phyloP scores from a whole-genome alignment of 2,888 invertebrate genomes.

The Eurytoma adleriae region DNA sequence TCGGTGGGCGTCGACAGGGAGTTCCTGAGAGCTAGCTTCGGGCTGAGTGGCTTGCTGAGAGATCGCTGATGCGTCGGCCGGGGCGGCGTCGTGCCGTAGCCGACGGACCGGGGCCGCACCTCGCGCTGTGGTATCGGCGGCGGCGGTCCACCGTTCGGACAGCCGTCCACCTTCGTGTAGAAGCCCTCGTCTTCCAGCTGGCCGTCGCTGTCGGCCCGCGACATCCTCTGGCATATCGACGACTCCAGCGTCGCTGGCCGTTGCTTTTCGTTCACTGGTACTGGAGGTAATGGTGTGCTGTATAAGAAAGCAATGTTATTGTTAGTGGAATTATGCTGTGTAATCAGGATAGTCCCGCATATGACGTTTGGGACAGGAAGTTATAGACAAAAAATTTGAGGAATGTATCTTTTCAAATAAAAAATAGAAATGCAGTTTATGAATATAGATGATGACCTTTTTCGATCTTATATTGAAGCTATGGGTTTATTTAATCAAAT shows the following conservation, averaged over 20 bases:
- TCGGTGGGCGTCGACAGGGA: slow-evolving; percentile 78
- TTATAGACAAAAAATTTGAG: not conserved
- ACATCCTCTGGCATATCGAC: slow-evolving; percentile 63
- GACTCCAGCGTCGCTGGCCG: slow-evolving; percentile 71
- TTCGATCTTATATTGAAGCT: no score
- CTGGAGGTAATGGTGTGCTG: slow-evolving; percentile 88
- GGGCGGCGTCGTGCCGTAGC: slow-evolving; percentile 76
- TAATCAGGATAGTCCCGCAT: not conserved
- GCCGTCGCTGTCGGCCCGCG: slow-evolving; percentile 70
- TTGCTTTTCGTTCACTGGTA: slow-evolving; percentile 79
- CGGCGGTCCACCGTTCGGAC: slow-evolving; percentile 68
- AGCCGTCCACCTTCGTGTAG: slow-evolving; percentile 71
- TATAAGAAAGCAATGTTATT: not conserved
- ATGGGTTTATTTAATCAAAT: no score
- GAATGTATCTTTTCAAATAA: no score
- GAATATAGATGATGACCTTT: no score
- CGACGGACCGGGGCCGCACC: slow-evolving; percentile 80
- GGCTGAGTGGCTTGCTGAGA: slow-evolving; percentile 79
- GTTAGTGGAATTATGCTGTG: no score
- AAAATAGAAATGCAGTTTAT: no score
- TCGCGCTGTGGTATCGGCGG: slow-evolving; percentile 81
- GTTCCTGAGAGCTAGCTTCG: slow-evolving; percentile 77
- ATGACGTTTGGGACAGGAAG: not conserved
- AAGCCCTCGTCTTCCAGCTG: slow-evolving; percentile 73
- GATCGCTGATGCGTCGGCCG: slow-evolving; percentile 75